These are phyloP conservation scores for Crax fasciolata DNA, from an alignment of 2,797 vertebrate genomes.

Conservation along the genomic window DNA sequence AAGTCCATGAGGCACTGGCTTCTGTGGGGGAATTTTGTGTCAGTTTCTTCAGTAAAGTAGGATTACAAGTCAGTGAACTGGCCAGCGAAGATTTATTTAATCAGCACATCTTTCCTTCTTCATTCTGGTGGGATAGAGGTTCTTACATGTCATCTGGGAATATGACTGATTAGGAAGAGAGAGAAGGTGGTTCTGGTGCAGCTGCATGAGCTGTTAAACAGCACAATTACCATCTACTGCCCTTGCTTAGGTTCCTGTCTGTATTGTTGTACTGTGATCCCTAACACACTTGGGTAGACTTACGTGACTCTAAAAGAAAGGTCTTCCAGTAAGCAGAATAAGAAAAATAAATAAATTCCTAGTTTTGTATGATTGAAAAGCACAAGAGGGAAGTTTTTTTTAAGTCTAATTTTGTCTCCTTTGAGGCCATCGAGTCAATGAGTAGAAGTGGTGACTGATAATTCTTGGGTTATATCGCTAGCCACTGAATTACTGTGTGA, in stretches of 20 bases:
- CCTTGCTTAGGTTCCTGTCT: neutral
- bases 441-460: conserved; percentile 32
- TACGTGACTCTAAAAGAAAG: neutral
- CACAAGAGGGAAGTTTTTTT: neutral
- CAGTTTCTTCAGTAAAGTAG: neutral
- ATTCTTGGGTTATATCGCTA: conserved; percentile 44
- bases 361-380: neutral
- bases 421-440: conserved; percentile 33
- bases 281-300: neutral
- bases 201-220: neutral
- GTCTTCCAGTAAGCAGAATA: neutral
- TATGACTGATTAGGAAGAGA: neutral
- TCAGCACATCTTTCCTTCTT: neutral
- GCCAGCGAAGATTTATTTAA: neutral
- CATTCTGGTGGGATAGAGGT: neutral
- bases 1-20: accelerated
- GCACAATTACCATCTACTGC: neutral
- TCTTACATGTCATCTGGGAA: neutral
- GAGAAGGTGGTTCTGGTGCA: neutral
- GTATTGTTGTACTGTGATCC: neutral
- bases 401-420: conserved; percentile 33
- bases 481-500: conserved; percentile 58
- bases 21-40: neutral
- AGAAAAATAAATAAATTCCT: neutral
- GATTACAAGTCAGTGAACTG: neutral